Percentiles rank a stretch among this genome's conserved stretches.
Conservation (phyloP, 2,797 vertebrate species). For the Acanthurus tractus region DNA sequence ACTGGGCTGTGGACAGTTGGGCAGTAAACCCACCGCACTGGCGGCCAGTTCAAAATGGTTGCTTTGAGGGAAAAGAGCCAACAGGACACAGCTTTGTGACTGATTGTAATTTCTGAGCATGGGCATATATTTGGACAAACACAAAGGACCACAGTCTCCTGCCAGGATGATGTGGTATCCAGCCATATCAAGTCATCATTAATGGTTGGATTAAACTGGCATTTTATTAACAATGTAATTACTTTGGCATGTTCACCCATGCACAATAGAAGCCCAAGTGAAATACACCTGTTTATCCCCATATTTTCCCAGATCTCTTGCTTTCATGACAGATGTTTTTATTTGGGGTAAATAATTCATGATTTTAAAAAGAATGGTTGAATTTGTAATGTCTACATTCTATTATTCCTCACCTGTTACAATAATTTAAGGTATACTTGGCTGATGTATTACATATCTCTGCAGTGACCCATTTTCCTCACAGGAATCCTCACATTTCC, state of each 20-base stretch:
- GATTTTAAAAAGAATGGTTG: neutral
- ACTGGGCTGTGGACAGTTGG: slow-evolving; percentile 65
- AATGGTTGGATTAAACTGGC: slow-evolving; percentile 1
- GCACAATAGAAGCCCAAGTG: neutral
- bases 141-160: slow-evolving; percentile 24
- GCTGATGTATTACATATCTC: neutral
- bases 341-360: neutral
- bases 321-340: neutral
- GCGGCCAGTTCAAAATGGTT: slow-evolving; percentile 53
- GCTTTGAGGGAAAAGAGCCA: slow-evolving; percentile 65
- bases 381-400: slow-evolving; percentile 16
- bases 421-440: neutral
- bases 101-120: slow-evolving; percentile 66
- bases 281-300: neutral
- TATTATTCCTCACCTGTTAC: neutral
- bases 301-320: neutral
- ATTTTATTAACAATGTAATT: slow-evolving; percentile 16
- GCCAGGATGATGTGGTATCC: slow-evolving; percentile 31
- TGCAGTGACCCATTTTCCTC: slow-evolving; percentile 27
- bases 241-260: neutral
- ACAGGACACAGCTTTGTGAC: slow-evolving; percentile 60
- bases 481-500: neutral
- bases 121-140: slow-evolving; percentile 49
- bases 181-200: slow-evolving; percentile 29
- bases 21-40: slow-evolving; percentile 53